Base-by-base conservation (phyloP, 37 sponge, comb jelly and placozoan species). In the Geodia barretti region DNA sequence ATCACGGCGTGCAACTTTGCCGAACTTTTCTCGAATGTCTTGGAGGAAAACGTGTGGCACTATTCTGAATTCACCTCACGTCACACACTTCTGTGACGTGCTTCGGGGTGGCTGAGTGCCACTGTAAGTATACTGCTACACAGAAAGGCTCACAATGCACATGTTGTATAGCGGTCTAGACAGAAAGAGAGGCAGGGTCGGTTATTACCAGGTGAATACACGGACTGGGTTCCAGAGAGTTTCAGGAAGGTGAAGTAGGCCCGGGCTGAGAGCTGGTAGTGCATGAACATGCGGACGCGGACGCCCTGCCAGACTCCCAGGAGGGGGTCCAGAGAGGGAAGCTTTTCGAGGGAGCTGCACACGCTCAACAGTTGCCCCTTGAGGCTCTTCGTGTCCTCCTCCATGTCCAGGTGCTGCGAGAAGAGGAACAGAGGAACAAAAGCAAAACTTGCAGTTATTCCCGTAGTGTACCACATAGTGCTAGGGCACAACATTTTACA, bases 241-340 rank as follows among this genome's bases (percentile, higher is more conserved):
- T 93, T 74, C 9, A 96, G 84, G 82, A 92, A 96, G 42, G 66
- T 84, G 74, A 96, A 96, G 74, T 96, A 96, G 35, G 97, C 97
- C 77, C 89, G 72, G 35, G 92, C 92, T 31, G 97, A 73, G 23
- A 94, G 81, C 76, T 93, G 85, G 82, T 94, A 96, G 82, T 94
- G 92, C 87, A 86, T 88, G 81, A 96, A 96, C 83, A 96, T 78
- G 25, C 97, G 47, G 19, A 69, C 79, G 9, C 96, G 70, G 41
- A 92, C 96, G 0, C 88, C 91, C 1, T 82, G 81, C 96, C 96
- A 95, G 23, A 95, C 64, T 19, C 80, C 26, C 31, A 95, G 66
- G 28, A 95, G 73, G 24, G 43, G 70, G 32, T 95, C 93, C 76
- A 95, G 43, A 19, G 86, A 69, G 0, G 84, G 82, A 17, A 87